Base-by-base conservation (phyloP, 1,140 invertebrate genomes). In the Capitella teleta region DNA sequence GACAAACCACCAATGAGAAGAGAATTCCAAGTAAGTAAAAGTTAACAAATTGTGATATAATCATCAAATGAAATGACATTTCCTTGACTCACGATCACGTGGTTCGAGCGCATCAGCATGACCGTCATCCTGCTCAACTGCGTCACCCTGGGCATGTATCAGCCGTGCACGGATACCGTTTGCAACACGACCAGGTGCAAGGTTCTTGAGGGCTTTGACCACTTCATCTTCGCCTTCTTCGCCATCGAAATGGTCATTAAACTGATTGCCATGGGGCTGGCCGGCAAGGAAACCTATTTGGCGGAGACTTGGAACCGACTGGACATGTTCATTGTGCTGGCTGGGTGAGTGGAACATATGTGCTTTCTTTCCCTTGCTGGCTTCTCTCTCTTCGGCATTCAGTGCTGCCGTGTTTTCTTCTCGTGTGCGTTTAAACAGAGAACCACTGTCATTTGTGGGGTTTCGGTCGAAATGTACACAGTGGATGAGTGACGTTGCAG, bases 91-190 rank as follows among this genome's bases (percentile, higher is more conserved):
- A 12, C 26, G 12, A 49, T 54, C 75, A 97, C 88, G 74, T 98
- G 95, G 94, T 99, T 98, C 77, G 96, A 99, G 77, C 81, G 94
- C 53, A 77, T 98, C 56, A 96, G 90, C 63, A 98, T 99, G 87
- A 77, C 93, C 74, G 91, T 98, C 19, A 99, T 99, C 61, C 74
- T 99, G 46, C 76, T 98, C 57, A 99, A 99, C 78, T 99, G 96
- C 75, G 82, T 98, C 42, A 99, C 96, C 0, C 78, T 99, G 55
- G 95, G 95, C 36, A 98, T 98, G 95, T 98, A 98, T 74, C 87
- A 96, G 73, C 95, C 95, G 8, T 98, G 95, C 70, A 64, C 65
- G 18, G 91, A 97, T 66, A 80, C 85, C 55, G 58, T 67, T 21
- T 98, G 95, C 67, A 74, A 80, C 43, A 87, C 86, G 47, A 86